Conservation (phyloP, 2,888 invertebrate species). For the Apodemia zela region DNA sequence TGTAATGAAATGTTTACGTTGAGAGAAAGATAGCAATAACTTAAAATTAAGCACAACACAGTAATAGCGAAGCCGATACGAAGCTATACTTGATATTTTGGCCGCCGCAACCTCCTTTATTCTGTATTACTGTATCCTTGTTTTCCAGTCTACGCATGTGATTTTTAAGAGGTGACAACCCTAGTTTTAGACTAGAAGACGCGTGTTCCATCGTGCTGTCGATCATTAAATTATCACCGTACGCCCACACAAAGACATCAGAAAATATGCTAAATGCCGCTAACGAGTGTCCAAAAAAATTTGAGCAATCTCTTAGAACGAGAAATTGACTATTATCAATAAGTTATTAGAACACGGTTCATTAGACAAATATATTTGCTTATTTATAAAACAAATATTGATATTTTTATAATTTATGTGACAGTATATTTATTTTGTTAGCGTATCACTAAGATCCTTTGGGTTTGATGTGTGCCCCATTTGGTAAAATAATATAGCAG, state of each 20-base stretch:
- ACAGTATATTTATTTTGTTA: neutral
- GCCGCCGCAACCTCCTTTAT: too few relatives aligned
- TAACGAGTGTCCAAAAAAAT: conserved; percentile 24
- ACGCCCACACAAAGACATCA: conserved; percentile 33
- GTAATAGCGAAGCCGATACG: too few relatives aligned
- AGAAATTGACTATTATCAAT: neutral
- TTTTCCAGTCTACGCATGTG: too few relatives aligned
- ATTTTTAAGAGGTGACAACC: conserved; percentile 32
- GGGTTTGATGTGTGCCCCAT: too few relatives aligned
- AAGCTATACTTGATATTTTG: too few relatives aligned
- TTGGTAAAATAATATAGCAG: too few relatives aligned
- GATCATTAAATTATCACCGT: conserved; percentile 69
- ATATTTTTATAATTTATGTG: neutral
- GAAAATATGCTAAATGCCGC: conserved; percentile 37
- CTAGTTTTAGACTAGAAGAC: conserved; percentile 43
- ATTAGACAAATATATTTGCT: neutral
- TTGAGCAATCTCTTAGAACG: conserved; percentile 3
- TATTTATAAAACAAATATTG: neutral
- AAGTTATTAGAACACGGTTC: neutral
- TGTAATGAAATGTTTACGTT: too few relatives aligned
- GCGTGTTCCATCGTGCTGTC: conserved; percentile 46
- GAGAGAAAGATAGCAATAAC: too few relatives aligned
- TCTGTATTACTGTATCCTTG: too few relatives aligned
- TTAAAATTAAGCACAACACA: too few relatives aligned
- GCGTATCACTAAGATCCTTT: neutral